Base-by-base conservation (phyloP, 2,113 vertebrate genomes). In the Myocastor coypus region DNA sequence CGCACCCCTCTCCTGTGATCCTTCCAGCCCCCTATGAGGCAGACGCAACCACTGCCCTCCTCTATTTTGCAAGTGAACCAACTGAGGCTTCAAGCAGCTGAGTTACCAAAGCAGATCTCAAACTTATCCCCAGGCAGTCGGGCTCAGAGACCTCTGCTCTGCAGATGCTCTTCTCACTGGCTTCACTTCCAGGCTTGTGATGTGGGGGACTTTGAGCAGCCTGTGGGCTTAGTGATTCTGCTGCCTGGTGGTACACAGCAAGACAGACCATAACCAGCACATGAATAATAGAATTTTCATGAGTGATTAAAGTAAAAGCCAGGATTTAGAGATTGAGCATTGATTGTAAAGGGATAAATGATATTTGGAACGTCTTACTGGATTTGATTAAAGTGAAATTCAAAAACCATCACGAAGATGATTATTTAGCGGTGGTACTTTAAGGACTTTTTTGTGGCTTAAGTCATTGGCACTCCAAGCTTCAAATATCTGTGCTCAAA, bases 331-430 rank as follows among this genome's bases (percentile, higher is more conserved):
- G 97, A 98, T 98, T 97, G 98, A 96, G 94, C 96, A 97, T 98
- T 98, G 98, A 97, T 98, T 96, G 98, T 98, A 98, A 98, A 97
- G 97, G 98, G 98, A 97, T 98, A 98, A 98, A 94, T 97, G 97
- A 95, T 97, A 98, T 98, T 98, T 97, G 97, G 97, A 98, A 97
- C 95, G 0, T 98, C 97, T 95, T 95, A 96, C 97, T 97, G 97
- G 96, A 98, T 98, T 97, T 98, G 98, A 98, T 98, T 98, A 98
- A 98, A 98, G 97, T 97, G 68, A 95, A 97, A 97, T 97, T 98
- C 98, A 98, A 46, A 98, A 98, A 98, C 92, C 97, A 96, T 98
- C 96, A 77, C 4, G 95, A 96, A 98, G 92, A 96, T 97, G 94
- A 95, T 97, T 97, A 91, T 98, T 97, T 97, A 96, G 96, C 96